Conservation (phyloP, 2,888 invertebrate species). For the Glyphotaelius pellucidus region DNA sequence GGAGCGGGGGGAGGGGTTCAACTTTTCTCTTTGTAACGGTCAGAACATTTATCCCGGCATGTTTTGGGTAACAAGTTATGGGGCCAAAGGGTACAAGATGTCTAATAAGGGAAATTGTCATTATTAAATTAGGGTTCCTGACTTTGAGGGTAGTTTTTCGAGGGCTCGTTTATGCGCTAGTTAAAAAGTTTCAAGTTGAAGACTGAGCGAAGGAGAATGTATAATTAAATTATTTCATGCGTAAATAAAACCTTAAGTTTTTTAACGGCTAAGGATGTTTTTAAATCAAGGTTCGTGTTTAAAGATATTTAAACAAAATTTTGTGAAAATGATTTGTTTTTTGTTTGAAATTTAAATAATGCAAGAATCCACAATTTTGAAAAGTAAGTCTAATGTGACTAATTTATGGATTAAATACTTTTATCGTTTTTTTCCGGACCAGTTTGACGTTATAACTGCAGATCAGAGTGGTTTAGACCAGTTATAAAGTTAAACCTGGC, state of each 20-base stretch:
- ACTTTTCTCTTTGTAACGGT: constrained; percentile 51
- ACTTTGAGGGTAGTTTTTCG: constrained; percentile 46
- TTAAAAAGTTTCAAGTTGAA: constrained; percentile 18
- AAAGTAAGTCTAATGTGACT: no score
- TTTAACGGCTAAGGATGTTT: not conserved
- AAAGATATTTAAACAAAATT: not conserved
- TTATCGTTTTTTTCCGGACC: no score
- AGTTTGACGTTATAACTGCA: no score
- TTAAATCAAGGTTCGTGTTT: not conserved
- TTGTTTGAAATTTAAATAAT: not conserved
- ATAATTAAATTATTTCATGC: constrained; percentile 26
- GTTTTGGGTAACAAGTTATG: constrained; percentile 51
- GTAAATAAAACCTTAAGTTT: constrained; percentile 8
- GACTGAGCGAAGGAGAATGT: not conserved
- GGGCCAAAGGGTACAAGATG: constrained; percentile 29
- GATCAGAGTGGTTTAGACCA: no score
- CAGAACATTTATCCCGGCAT: constrained; percentile 32
- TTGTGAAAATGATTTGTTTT: not conserved
- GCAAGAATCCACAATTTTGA: not conserved
- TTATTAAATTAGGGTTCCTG: constrained; percentile 54
- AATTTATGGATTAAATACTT: no score
- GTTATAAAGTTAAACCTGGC: no score
- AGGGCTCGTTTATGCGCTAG: constrained; percentile 46
- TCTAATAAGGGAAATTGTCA: constrained; percentile 51
- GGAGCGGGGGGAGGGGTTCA: not conserved